These are phyloP conservation scores for Lineus longissimus DNA, from an alignment of 1,140 invertebrate genomes.

Conservation along the genomic window DNA sequence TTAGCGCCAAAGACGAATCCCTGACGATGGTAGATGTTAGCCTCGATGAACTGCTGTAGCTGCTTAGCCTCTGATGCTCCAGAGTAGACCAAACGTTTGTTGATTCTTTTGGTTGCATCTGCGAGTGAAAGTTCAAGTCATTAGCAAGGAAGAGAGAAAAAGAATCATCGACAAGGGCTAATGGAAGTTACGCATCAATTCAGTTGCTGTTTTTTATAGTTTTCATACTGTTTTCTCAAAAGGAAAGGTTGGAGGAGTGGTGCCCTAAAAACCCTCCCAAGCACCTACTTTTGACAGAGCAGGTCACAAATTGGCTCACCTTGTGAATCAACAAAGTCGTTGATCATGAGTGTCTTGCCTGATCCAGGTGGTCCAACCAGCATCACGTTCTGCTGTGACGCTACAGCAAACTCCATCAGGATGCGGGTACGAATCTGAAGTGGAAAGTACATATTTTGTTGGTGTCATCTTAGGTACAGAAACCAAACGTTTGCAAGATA, in stretches of 20 bases:
- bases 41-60: conserved; percentile 49
- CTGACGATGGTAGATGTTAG: conserved; percentile 53
- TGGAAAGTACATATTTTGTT: too few species aligned
- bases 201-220: too few species aligned
- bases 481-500: background rate
- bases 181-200: too few species aligned
- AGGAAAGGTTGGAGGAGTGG: too few species aligned
- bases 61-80: conserved; percentile 47
- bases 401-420: conserved; percentile 50
- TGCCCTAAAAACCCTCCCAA: too few species aligned
- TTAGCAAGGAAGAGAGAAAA: background rate
- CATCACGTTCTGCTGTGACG: conserved; percentile 49
- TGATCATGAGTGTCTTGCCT: conserved; percentile 52
- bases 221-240: too few species aligned
- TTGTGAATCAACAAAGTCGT: conserved; percentile 45
- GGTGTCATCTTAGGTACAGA: too few species aligned
- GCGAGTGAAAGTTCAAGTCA: background rate
- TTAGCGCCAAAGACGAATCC: conserved; percentile 54
- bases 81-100: conserved; percentile 48
- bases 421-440: conserved; percentile 45
- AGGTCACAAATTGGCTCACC: too few species aligned
- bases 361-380: conserved; percentile 53
- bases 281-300: too few species aligned
- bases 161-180: background rate
- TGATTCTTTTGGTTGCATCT: conserved; percentile 41